phyloP scores from a whole-genome alignment of 2,797 vertebrate species.

The Pseudochaenichthys georgianus region DNA sequence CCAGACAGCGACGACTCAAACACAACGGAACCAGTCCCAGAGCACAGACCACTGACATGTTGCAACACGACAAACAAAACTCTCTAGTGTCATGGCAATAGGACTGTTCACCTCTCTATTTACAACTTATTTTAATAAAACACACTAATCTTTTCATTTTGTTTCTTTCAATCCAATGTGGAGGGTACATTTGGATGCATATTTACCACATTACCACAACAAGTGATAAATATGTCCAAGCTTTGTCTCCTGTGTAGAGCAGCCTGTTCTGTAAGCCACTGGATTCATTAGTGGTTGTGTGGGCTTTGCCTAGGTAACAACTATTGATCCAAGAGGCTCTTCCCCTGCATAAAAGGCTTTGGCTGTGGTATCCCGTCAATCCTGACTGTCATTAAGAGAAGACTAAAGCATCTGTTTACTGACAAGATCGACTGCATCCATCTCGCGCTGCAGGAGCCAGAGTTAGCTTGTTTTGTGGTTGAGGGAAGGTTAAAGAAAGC shows the following conservation, averaged over 20 bases:
- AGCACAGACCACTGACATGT: slow-evolving; percentile 35
- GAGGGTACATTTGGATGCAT: not conserved
- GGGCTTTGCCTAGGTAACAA: slow-evolving; percentile 71
- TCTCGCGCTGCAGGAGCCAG: slow-evolving; percentile 6
- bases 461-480: slow-evolving; percentile 37
- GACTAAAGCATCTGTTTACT: slow-evolving; percentile 49
- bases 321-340: slow-evolving; percentile 78
- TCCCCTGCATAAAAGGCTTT: slow-evolving; percentile 65
- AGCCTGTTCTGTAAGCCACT: slow-evolving; percentile 40
- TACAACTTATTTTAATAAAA: not conserved
- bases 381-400: slow-evolving; percentile 59
- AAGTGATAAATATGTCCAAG: not conserved
- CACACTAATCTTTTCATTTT: not conserved
- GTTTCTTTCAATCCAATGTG: not conserved
- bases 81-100: not conserved
- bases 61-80: slow-evolving; percentile 10
- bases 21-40: slow-evolving; percentile 37
- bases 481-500: slow-evolving; percentile 22
- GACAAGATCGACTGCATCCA: slow-evolving; percentile 35
- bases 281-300: slow-evolving; percentile 83
- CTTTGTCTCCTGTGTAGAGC: slow-evolving; percentile 14
- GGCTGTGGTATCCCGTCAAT: slow-evolving; percentile 64
- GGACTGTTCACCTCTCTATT: not conserved
- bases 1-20: slow-evolving; percentile 38
- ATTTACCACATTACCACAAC: not conserved